These are phyloP conservation scores for Aphelenchoides fujianensis DNA, from an alignment of 1,140 invertebrate genomes.

Conservation along the genomic window DNA sequence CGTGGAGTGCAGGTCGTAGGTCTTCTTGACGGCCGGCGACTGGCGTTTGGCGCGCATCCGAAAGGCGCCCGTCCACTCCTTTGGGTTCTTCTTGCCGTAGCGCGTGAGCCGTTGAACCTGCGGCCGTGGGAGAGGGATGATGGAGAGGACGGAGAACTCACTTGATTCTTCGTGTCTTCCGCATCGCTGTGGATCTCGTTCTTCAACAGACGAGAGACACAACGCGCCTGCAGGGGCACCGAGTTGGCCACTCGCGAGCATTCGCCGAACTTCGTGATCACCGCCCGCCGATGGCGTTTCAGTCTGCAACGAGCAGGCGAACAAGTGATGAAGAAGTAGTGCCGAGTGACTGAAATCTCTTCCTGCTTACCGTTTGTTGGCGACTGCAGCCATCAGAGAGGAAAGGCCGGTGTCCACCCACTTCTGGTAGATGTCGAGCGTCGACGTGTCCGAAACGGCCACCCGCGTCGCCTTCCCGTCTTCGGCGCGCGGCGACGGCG, in stretches of 20 bases:
- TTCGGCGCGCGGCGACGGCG: background rate
- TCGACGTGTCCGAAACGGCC: background rate
- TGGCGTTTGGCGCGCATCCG: conserved; percentile 13
- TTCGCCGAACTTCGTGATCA: conserved; percentile 16
- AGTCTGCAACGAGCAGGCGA: conserved; percentile 5
- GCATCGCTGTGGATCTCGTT: background rate
- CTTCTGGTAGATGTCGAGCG: conserved; percentile 12
- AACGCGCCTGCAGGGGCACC: conserved; percentile 4
- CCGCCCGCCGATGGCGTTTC: conserved; percentile 9
- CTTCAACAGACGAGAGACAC: conserved; percentile 5
- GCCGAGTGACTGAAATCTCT: too few species aligned
- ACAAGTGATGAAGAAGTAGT: background rate
- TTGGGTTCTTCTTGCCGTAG: conserved; percentile 3
- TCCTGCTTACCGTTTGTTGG: conserved; percentile 16
- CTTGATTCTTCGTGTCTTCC: conserved; percentile 1
- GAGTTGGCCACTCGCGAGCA: background rate
- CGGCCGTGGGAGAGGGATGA: background rate
- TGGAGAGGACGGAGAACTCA: background rate
- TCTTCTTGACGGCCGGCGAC: background rate
- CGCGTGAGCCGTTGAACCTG: background rate
- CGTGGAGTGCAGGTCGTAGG: background rate
- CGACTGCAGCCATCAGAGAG: conserved; percentile 14
- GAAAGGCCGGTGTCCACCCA: conserved; percentile 18
- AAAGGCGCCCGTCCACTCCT: conserved; percentile 11
- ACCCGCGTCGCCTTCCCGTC: conserved; percentile 4